phyloP scores from a whole-genome alignment of 2,113 vertebrate species.

The Stercorarius parasiticus region DNA sequence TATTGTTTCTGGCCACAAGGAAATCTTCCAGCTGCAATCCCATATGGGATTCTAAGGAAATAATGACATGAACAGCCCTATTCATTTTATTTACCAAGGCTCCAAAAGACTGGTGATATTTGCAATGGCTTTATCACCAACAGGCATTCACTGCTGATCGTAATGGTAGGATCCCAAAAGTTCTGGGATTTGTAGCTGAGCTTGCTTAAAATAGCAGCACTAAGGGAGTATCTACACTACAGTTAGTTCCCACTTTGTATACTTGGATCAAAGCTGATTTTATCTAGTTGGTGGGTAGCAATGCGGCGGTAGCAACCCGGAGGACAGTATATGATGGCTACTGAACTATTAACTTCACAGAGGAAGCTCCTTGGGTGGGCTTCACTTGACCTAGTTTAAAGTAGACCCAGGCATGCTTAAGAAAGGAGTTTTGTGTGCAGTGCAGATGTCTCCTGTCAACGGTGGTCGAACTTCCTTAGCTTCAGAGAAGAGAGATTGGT shows the following conservation, averaged over 20 bases:
- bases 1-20: conserved; percentile 6
- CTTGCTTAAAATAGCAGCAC: conserved; percentile 27
- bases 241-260: conserved; percentile 1
- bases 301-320: neutral
- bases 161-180: neutral
- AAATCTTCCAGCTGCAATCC: conserved; percentile 38
- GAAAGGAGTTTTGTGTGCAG: conserved; percentile 37
- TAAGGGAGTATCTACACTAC: neutral
- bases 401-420: neutral
- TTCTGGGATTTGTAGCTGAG: neutral
- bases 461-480: neutral
- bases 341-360: conserved; percentile 27
- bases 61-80: conserved; percentile 22
- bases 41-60: conserved; percentile 12
- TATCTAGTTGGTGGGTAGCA: conserved; percentile 5
- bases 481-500: neutral
- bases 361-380: conserved; percentile 52
- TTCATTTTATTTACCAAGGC: neutral
- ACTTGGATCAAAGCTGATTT: conserved; percentile 39
- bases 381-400: conserved; percentile 36
- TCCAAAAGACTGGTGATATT: neutral
- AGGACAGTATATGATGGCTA: neutral
- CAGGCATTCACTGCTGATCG: neutral
- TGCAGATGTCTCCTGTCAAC: conserved; percentile 33
- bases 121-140: neutral